Evolutionary conservation across 1,140 invertebrate genomes (phyloP).

Genomic region (Theocolax elegans): DNA sequence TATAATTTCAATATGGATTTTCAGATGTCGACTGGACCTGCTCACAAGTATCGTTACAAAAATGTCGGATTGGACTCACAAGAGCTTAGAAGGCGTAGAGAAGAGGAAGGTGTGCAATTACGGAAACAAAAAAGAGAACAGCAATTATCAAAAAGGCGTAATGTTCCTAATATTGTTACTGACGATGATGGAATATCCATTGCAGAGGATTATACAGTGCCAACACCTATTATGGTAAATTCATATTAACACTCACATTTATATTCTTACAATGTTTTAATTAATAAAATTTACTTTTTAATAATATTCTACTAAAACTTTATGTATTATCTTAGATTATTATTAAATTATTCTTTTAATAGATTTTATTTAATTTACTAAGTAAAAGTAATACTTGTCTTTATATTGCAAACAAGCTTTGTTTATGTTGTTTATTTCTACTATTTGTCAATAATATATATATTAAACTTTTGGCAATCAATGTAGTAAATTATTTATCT

Average conservation of each 20-base stretch:
- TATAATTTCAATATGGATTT: no score
- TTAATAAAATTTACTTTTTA: no score
- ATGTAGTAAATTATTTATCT: no score
- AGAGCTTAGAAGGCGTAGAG: constrained; percentile 88
- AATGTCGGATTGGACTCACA: constrained; percentile 92
- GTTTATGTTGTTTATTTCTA: no score
- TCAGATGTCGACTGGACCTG: constrained; percentile 77
- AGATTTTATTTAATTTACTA: no score
- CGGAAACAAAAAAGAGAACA: constrained; percentile 96
- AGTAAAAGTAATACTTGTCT: no score
- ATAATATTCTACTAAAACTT: no score
- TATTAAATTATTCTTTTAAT: no score
- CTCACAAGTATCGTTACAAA: constrained; percentile 95
- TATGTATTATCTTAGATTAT: no score
- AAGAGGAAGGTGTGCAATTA: constrained; percentile 96
- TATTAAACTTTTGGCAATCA: no score
- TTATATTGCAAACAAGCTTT: no score
- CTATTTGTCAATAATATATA: no score
- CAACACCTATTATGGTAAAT: constrained; percentile 52
- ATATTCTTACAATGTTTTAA: constrained; percentile 15
- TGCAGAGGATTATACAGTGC: constrained; percentile 54
- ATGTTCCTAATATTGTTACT: constrained; percentile 74
- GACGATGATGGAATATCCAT: constrained; percentile 68
- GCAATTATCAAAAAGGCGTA: constrained; percentile 90
- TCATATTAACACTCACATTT: neutral